Evolutionary conservation across 2,888 invertebrate genomes (phyloP), one percentile per base, ranked within the genome.

Genomic region (Dascillus cervinus): DNA sequence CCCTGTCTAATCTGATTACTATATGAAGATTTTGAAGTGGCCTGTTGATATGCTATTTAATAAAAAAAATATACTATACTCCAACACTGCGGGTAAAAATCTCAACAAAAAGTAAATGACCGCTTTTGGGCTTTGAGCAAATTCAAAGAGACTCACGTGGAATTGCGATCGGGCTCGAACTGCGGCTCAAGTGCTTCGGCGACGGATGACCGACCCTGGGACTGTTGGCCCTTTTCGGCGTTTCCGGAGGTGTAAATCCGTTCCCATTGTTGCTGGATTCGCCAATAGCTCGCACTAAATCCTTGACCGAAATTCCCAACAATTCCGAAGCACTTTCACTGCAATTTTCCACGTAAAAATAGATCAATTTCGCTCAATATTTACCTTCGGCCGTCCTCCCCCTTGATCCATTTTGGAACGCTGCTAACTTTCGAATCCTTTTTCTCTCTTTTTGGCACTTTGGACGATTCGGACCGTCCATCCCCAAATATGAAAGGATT

Each of bases 191-290:
- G 39, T 65, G 58, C 53, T 69, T 67, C 13, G 71, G 66, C 13
- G 70, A 71, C n/a, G 54, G 43, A 30, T 43, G 46, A 36, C 62
- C 61, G 35, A 61, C 62, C 47, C 62, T 64, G 3, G 73, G 72
- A 38, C 72, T 72, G 15, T 67, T 70, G 34, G 67, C 68, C 44
- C 70, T 52, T 28, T 72, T 70, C 3, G 79, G 79, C 1, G 81
- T 80, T 25, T 77, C 75, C 3, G 80, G 79, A 3, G 81, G 81
- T 1, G 82, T 82, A 1, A 75, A 72, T 15, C 79, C 79, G 58
- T 85, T 86, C 2, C 84, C 86, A 64, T 86, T 87, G n/a, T 79
- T 78, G 26, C 80, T 69, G 35, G 77, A 76, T 56, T 83, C 83
- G 1, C 81, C 81, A 55, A 84, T 76, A 1, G 76, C 79, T 50